A percentile compares a stretch with the other conserved stretches of the same genome.
phyloP scores from a whole-genome alignment of 2,888 invertebrate species.

The Carabus problematicus region DNA sequence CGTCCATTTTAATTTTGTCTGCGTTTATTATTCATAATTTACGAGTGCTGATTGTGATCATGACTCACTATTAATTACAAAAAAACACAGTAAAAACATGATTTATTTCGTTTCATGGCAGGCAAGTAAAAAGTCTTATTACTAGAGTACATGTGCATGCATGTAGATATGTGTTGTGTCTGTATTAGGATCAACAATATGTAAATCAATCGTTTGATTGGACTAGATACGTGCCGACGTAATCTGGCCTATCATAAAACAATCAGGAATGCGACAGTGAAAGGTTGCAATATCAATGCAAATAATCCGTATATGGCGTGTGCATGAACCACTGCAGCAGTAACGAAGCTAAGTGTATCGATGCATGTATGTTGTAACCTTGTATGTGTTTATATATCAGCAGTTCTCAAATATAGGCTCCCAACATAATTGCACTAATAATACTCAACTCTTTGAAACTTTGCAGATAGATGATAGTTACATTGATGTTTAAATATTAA shows the following conservation, averaged over 20 bases:
- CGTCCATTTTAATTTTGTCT: slow-evolving; percentile 22
- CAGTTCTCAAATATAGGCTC: too few relatives aligned
- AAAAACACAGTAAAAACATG: slow-evolving; percentile 24
- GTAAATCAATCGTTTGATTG: slow-evolving; percentile 18
- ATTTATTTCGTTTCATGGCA: slow-evolving; percentile 24
- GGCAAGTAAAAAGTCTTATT: slow-evolving; percentile 14
- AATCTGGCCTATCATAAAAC: slow-evolving; percentile 5
- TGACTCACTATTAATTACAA: slow-evolving; percentile 33
- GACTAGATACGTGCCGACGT: slow-evolving; percentile 10
- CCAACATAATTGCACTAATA: too few relatives aligned
- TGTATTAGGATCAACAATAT: slow-evolving; percentile 26
- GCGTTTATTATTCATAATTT: slow-evolving; percentile 25
- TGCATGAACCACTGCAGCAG: not conserved
- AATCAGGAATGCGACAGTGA: slow-evolving; percentile 11
- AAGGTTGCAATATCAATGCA: not conserved
- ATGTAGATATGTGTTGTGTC: not conserved
- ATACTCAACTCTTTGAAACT: too few relatives aligned
- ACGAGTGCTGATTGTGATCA: not conserved
- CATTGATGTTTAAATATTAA: too few relatives aligned
- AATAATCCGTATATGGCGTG: slow-evolving; percentile 22
- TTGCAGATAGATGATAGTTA: too few relatives aligned
- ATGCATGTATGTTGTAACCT: too few relatives aligned
- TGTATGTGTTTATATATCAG: too few relatives aligned
- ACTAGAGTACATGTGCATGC: slow-evolving; percentile 4
- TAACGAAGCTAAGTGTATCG: too few relatives aligned